phyloP scores from a whole-genome alignment of 2,113 vertebrate genomes.

The Neogobius melanostomus region DNA sequence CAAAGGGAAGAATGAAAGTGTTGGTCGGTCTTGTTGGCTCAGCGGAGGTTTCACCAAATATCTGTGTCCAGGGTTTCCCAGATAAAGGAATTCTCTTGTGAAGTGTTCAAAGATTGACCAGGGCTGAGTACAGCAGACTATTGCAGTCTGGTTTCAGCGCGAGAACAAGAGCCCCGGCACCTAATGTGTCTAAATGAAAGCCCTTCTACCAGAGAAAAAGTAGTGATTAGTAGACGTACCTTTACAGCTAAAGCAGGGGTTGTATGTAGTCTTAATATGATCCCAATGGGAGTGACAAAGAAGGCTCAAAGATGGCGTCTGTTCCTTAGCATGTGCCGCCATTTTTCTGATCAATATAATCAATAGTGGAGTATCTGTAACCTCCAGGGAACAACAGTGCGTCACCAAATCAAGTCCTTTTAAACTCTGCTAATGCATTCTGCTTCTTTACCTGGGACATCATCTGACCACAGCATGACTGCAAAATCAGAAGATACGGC shows the following conservation, averaged over 20 bases:
- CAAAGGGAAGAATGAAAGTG: background rate
- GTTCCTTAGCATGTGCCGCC: constrained; percentile 5
- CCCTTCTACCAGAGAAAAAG: no score
- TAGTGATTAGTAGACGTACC: no score
- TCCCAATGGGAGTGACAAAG: background rate
- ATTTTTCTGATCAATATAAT: constrained; percentile 41
- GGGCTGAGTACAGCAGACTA: background rate
- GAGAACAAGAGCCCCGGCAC: background rate
- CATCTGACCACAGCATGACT: constrained; percentile 1
- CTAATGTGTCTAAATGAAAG: background rate
- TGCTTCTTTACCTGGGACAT: background rate
- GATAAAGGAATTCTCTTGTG: constrained; percentile 11
- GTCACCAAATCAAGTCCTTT: background rate
- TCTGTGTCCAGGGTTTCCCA: background rate
- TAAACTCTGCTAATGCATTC: background rate
- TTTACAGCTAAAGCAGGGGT: background rate
- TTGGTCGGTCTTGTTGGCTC: background rate
- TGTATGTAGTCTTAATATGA: constrained; percentile 12
- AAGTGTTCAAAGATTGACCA: constrained; percentile 1
- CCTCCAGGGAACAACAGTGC: background rate
- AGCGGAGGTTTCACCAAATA: background rate
- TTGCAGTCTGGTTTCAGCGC: background rate
- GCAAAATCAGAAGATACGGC: background rate
- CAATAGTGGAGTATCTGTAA: constrained; percentile 36
- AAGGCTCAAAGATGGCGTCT: background rate